phyloP scores from a whole-genome alignment of 2,113 vertebrate species.

The Aix galericulata region DNA sequence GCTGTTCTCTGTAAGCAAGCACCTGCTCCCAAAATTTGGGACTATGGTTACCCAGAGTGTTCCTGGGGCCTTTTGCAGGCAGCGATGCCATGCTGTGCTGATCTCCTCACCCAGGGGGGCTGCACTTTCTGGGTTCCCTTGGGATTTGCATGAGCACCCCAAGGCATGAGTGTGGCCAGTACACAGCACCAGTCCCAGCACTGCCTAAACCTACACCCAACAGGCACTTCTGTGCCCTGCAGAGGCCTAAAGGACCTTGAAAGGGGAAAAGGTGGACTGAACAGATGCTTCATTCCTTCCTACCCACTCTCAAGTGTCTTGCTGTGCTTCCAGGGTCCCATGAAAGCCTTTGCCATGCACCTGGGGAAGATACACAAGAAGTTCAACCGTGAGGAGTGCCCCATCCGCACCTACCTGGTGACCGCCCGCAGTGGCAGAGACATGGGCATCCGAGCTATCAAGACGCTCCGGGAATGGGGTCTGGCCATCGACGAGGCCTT shows the following conservation, averaged over 20 bases:
- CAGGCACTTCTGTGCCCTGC: not conserved
- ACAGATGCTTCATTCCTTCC: not conserved
- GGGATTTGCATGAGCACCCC: not conserved
- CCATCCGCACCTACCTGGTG: conserved; percentile 73
- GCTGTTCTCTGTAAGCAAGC: not conserved
- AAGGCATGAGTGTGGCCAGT: not conserved
- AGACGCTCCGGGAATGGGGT: conserved; percentile 71
- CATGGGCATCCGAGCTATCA: conserved; percentile 71
- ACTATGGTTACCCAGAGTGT: not conserved
- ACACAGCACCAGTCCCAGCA: not conserved
- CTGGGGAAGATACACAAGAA: conserved; percentile 74
- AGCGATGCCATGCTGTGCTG: not conserved
- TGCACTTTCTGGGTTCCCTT: not conserved
- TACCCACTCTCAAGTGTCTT: not conserved
- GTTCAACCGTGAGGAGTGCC: conserved; percentile 66
- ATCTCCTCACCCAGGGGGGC: not conserved
- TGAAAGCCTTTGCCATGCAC: conserved; percentile 75
- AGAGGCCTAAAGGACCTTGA: not conserved
- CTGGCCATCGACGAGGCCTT: conserved; percentile 74
- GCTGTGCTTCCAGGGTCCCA: conserved; percentile 67
- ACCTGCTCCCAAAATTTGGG: not conserved
- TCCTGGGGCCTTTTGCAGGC: not conserved
- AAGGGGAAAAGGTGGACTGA: not conserved
- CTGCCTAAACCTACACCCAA: not conserved
- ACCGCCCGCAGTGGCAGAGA: conserved; percentile 63